phyloP scores from a whole-genome alignment of 2,113 vertebrate species.

The Myrmecophaga tridactyla region DNA sequence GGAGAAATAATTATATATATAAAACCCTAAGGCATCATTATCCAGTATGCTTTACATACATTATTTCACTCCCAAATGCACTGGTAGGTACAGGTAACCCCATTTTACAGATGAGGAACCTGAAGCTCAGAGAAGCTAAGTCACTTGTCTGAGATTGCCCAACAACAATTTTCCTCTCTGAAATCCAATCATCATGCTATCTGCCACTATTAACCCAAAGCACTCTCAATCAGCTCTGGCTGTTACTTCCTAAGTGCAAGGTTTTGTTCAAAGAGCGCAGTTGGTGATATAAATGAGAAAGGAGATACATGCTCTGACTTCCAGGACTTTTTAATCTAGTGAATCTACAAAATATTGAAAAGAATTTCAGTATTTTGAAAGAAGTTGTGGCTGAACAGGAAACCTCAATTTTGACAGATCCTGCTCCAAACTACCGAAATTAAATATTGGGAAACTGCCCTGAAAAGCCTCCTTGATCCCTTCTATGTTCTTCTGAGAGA shows the following conservation, averaged over 20 bases:
- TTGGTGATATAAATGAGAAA: neutral
- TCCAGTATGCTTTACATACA: neutral
- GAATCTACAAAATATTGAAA: neutral
- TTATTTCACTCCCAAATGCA: neutral
- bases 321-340: neutral
- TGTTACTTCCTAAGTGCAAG: neutral
- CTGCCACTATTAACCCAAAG: neutral
- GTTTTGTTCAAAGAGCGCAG: neutral
- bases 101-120: neutral
- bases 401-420: neutral
- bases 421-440: neutral
- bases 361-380: neutral
- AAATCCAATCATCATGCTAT: neutral
- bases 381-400: neutral
- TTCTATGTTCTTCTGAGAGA: slow-evolving; percentile 26
- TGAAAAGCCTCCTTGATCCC: neutral
- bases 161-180: neutral
- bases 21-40: neutral
- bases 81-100: neutral
- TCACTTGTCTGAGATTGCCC: neutral
- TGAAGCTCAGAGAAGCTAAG: neutral
- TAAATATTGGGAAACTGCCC: neutral
- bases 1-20: neutral
- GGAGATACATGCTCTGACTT: neutral
- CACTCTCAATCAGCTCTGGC: neutral